Percentiles rank a stretch among this genome's conserved stretches.
Conservation (phyloP, 2,797 vertebrate genomes). For the Lerista edwardsae region DNA sequence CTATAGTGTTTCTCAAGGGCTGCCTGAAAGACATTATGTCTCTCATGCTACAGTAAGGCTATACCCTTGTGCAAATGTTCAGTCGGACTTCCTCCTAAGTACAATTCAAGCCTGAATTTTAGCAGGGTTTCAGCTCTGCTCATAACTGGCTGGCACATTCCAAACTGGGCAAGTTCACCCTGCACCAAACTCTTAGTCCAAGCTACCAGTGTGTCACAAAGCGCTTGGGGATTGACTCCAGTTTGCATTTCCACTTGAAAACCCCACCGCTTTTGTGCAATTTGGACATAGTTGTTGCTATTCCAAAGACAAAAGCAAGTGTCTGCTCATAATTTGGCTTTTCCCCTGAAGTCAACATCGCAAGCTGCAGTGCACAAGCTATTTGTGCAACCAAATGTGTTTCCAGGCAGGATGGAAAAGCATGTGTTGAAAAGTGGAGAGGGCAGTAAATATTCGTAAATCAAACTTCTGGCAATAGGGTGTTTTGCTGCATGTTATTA, state of each 20-base stretch:
- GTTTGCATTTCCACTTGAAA: background rate
- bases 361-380: background rate
- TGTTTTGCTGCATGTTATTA: conserved; percentile 60
- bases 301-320: background rate
- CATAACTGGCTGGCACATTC: background rate
- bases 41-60: too few species aligned
- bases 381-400: conserved; percentile 58
- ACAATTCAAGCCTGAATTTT: background rate
- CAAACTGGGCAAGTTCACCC: background rate
- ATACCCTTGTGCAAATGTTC: too few species aligned
- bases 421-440: conserved; percentile 63
- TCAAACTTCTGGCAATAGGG: conserved; percentile 63
- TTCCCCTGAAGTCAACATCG: background rate
- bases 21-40: too few species aligned
- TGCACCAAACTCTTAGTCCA: too few species aligned
- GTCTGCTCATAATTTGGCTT: background rate
- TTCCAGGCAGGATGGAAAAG: conserved; percentile 57
- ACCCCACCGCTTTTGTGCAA: conserved; percentile 3
- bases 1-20: too few species aligned
- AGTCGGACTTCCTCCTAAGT: too few species aligned
- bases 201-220: background rate
- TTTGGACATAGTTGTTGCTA: background rate
- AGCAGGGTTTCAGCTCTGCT: background rate
- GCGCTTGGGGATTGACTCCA: background rate
- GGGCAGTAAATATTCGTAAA: conserved; percentile 66